Base-by-base conservation (phyloP, 1,140 invertebrate genomes). In the Heliconius hermathena region DNA sequence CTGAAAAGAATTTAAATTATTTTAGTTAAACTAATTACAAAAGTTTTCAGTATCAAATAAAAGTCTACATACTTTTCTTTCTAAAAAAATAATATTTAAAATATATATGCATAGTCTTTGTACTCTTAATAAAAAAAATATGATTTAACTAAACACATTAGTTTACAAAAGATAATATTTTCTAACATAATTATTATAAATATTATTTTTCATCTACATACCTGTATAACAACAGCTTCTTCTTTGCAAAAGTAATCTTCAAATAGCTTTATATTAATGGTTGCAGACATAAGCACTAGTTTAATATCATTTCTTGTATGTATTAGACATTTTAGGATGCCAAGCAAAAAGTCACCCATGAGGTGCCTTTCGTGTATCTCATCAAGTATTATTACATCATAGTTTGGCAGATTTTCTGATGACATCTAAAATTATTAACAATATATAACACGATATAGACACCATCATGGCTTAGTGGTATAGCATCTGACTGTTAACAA, bases 201-300 rank as follows among this genome's bases (percentile, higher is more conserved):
- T 29, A 66, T 29, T 41, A 52, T 18, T 33, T 5, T 46, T 78
- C 74, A 82, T n/a, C 5, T 41, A 83, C 83, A 85, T 91, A 97
- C 97, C 95, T 98, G 96, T 84, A 99, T 97, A 71, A 99, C 96
- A 83, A 96, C 96, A 57, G 97, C 97, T 70, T 97, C 95, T 90
- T 97, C 97, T 80, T 97, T 95, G 57, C 96, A 91, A 95, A 99
- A 99, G 94, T 99, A 99, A 81, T 97, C 95, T 81, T 96, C 96
- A 94, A 99, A 99, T 2, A 99, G 95, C 83, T 98, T 95, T 66
- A 99, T 97, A 94, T 99, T 99, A 60, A 99, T 99, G 2, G 99
- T 99, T 18, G 99, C 99, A 8, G 99, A 99, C 99, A 99, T 99
- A 0, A 99, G 96, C 22, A 99, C 97, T 8, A 99, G 94, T 94